These are phyloP conservation scores for Microtus richardsoni DNA, from an alignment of 2,113 vertebrate species.

Conservation along the genomic window DNA sequence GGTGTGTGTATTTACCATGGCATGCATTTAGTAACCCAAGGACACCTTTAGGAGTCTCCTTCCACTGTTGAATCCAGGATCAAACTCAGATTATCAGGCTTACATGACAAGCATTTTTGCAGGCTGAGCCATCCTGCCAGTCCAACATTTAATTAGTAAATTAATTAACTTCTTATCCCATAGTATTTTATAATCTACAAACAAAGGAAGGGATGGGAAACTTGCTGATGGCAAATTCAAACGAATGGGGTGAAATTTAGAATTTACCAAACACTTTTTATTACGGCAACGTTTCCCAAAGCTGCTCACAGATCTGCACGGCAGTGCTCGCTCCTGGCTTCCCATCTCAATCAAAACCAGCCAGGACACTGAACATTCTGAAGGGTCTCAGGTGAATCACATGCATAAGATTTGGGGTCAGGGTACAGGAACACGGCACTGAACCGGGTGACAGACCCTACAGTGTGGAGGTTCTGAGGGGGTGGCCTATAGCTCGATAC, in stretches of 20 bases:
- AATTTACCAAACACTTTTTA: neutral
- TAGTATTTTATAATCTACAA: neutral
- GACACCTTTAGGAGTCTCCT: neutral
- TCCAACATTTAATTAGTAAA: neutral
- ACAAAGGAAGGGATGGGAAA: neutral
- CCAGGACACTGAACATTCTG: too few species aligned
- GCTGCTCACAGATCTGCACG: neutral
- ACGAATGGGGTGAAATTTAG: neutral
- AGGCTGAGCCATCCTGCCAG: neutral
- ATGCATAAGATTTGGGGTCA: neutral
- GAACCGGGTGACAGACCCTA: neutral
- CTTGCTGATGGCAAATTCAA: neutral
- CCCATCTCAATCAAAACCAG: neutral
- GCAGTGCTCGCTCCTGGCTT: neutral
- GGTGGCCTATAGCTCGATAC: too few species aligned
- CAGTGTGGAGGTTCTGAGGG: neutral
- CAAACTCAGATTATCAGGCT: neutral
- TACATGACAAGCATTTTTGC: neutral
- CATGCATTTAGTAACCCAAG: neutral
- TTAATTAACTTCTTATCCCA: neutral
- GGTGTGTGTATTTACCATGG: neutral
- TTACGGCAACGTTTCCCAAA: neutral
- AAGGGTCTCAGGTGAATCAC: neutral
- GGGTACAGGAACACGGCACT: accelerated
- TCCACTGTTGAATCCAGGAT: neutral